Percentiles rank a stretch among this genome's conserved stretches.
Conservation (phyloP, 1,140 invertebrate genomes). For the Lepidurus apus region DNA sequence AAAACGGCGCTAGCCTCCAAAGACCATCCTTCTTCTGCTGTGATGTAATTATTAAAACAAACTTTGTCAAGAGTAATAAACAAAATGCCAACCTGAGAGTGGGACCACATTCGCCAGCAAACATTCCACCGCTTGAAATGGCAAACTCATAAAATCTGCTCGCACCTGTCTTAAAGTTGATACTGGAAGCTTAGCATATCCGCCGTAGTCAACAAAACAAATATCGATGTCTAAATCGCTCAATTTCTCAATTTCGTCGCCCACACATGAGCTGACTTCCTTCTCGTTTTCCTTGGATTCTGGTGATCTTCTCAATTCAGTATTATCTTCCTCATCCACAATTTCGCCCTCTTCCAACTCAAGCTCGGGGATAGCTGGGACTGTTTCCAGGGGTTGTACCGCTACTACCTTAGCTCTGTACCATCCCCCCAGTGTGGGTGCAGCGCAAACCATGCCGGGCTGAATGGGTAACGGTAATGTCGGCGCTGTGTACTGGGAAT, state of each 20-base stretch:
- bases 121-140: constrained; percentile 94
- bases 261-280: background rate
- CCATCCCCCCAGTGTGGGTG: constrained; percentile 75
- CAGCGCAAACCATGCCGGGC: constrained; percentile 61
- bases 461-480: constrained; percentile 55
- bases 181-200: constrained; percentile 71
- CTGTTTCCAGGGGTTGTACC: constrained; percentile 37
- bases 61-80: constrained; percentile 35
- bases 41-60: constrained; percentile 36
- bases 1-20: constrained; percentile 67
- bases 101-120: constrained; percentile 82
- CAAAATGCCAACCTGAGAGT: constrained; percentile 54
- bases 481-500: constrained; percentile 59
- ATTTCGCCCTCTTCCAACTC: constrained; percentile 24
- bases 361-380: background rate
- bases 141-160: constrained; percentile 83
- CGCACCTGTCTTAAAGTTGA: constrained; percentile 75
- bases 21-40: constrained; percentile 54
- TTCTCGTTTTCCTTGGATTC: background rate
- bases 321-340: background rate
- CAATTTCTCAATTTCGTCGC: constrained; percentile 49
- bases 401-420: constrained; percentile 77
- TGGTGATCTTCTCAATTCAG: background rate
- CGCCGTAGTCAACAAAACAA: constrained; percentile 89
- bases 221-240: constrained; percentile 57